Base-by-base conservation (phyloP, 2,113 vertebrate species). In the Embiotoca jacksoni region DNA sequence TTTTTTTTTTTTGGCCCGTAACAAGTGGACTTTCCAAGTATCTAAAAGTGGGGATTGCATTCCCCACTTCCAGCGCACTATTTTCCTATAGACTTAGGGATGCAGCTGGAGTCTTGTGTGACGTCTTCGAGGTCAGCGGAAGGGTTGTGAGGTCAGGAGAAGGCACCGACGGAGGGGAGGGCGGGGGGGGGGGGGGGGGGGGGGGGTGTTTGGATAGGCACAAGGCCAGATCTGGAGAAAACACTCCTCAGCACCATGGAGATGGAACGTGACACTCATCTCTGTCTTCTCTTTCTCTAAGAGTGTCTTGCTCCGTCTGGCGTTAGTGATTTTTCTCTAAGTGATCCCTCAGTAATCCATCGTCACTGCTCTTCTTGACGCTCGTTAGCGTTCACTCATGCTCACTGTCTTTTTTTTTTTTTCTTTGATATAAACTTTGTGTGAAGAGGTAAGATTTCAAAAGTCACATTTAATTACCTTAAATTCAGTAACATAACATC, bases 31-130 rank as follows among this genome's bases (percentile, higher is more conserved):
- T 78, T 75, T 60, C 54, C 30, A 5, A 47, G 55, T 55, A 41
- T 72, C 46, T 78, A 50, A 77, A 85, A 71, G 44, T 23, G 2
- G 69, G 69, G 73, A 44, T n/a, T 2, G 10, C 46, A 35, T 6
- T 56, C 47, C 3, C 69, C 60, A 44, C 41, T 60, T 78, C 67
- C 44, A 41, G 13, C 33, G 1, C 61, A 16, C 61, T 58, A 75
- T 60, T 49, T 69, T 62, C 35, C 75, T 81, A 23, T 60, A 56
- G 75, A 75, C 23, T 70, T 64, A 11, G 72, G 70, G 83, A 91
- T 83, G 83, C 92, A 94, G 93, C 91, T 93, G 91, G 86, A 83
- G 72, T 78, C 82, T 78, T 49, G 62, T 55, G 65, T 90, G 83
- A 92, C 66, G 53, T 76, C 47, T 14, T 56, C 5, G 2, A 60